Base-by-base conservation (phyloP, 2,113 vertebrate species). In the Petaurus breviceps region DNA sequence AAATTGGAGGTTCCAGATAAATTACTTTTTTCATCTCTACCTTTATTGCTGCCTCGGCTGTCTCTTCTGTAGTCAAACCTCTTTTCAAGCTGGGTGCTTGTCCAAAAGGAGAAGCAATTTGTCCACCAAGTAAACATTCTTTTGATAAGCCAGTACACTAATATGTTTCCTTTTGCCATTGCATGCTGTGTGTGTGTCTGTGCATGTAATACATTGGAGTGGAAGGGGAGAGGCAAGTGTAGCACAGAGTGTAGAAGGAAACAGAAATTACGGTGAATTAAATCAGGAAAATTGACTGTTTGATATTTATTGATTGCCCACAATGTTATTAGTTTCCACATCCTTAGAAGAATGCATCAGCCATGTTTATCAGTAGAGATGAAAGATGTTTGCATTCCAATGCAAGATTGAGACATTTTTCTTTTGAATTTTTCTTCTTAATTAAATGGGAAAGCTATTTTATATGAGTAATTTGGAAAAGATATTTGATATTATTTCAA, bases 401-500 rank as follows among this genome's bases (percentile, higher is more conserved):
- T 51, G 3, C 91, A 77, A 51, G 25, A 95, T 94, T 89, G 91
- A 8, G 53, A 26, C 89, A 90, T 94, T 92, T 90, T 96, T 50
- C n/a, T 57, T 96, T 95, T 54, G 61, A 19, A 51, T 2, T 10
- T 95, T 96, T 96, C 68, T 16, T 31, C 43, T 95, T 98, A 98
- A 43, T 91, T 94, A 97, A 14, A 90, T 50, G 93, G 12, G 37
- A 96, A 97, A 97, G 25, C 14, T 96, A 95, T 96, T 98, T 50
- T 90, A 98, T 97, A 53, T 92, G 94, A 97, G 24, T 43, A 95
- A 37, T 51, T 97, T 47, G 95, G 96, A 43, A 92, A 97, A 96
- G 93, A 95, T 95, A 96, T 54, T 98, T 97, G 92, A 97, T 98
- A 96, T 23, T 51, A 52, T 91, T 95, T 95, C 90, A 97, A 93